Percentiles rank a stretch among this genome's conserved stretches.
Evolutionary conservation across 2,797 vertebrate species (phyloP).

Genomic region (Cyclura pinguis): DNA sequence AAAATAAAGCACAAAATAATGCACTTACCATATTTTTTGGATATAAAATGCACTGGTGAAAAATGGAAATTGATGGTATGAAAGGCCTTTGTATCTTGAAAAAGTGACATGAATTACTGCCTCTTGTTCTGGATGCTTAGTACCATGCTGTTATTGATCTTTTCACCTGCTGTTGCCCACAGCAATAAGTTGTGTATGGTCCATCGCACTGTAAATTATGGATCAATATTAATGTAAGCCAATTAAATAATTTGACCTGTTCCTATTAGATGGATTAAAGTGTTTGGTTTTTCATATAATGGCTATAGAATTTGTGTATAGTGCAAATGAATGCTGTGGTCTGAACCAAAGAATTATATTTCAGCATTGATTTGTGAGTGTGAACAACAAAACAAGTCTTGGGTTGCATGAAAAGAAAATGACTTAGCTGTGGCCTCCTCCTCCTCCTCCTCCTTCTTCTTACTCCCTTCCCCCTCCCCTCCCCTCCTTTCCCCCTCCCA

Average conservation of each 20-base stretch:
- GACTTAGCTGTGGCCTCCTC: neutral
- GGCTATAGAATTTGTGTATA: constrained; percentile 72
- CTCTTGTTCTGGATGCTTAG: constrained; percentile 84
- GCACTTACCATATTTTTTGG: constrained; percentile 82
- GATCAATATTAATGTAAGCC: constrained; percentile 84
- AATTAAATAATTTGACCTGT: constrained; percentile 83
- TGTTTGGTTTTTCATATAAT: constrained; percentile 82
- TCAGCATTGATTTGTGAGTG: constrained; percentile 45
- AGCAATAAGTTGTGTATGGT: constrained; percentile 85
- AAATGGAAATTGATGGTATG: constrained; percentile 81
- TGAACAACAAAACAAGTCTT: constrained; percentile 40
- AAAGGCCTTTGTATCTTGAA: constrained; percentile 82
- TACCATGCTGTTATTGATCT: constrained; percentile 88
- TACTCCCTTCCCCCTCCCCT: neutral
- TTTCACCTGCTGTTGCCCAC: constrained; percentile 83
- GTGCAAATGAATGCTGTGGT: constrained; percentile 57
- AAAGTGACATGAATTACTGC: constrained; percentile 83
- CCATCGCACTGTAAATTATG: constrained; percentile 86
- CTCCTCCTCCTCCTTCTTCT: neutral
- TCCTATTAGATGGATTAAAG: constrained; percentile 92
- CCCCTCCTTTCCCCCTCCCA: neutral
- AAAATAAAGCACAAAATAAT: constrained; percentile 84
- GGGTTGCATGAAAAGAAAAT: neutral
- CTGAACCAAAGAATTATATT: constrained; percentile 24
- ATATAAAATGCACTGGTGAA: constrained; percentile 84